A percentile compares a stretch with the other conserved stretches of the same genome.
phyloP scores from a whole-genome alignment of 1,140 invertebrate species.

The Temnothorax curvispinosus region DNA sequence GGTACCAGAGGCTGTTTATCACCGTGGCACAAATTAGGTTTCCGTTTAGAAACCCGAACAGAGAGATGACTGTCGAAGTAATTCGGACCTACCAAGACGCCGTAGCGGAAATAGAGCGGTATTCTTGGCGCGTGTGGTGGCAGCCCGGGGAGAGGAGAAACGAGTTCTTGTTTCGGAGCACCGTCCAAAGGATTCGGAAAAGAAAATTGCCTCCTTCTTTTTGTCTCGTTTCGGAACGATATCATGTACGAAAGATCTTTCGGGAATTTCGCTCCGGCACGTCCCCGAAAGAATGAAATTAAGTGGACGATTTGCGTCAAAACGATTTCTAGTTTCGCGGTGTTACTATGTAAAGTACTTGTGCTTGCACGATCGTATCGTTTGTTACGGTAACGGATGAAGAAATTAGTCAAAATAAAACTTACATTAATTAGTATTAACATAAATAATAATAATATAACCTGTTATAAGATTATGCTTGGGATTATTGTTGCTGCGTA shows the following conservation, averaged over 20 bases:
- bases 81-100: conserved; percentile 34
- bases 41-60: conserved; percentile 2
- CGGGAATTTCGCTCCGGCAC: neutral
- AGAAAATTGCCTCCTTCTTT: conserved; percentile 40
- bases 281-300: conserved; percentile 21
- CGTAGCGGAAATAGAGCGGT: neutral
- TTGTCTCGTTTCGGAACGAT: conserved; percentile 23
- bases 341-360: conserved; percentile 3
- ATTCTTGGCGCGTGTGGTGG: neutral
- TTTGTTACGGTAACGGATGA: neutral
- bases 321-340: neutral
- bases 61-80: conserved; percentile 53
- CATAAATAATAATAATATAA: neutral
- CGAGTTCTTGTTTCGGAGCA: neutral
- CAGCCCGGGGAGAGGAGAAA: no score
- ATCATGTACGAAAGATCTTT: conserved; percentile 30
- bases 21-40: conserved; percentile 48
- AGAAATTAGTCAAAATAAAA: neutral
- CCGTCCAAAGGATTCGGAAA: conserved; percentile 37
- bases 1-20: conserved; percentile 28
- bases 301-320: neutral
- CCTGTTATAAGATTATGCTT: neutral
- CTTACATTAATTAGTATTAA: neutral
- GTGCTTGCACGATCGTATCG: neutral
- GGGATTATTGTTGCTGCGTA: neutral